Percentiles rank a stretch among this genome's conserved stretches.
Conservation (phyloP, 1,140 invertebrate species). For the Pristionchus pacificus region DNA sequence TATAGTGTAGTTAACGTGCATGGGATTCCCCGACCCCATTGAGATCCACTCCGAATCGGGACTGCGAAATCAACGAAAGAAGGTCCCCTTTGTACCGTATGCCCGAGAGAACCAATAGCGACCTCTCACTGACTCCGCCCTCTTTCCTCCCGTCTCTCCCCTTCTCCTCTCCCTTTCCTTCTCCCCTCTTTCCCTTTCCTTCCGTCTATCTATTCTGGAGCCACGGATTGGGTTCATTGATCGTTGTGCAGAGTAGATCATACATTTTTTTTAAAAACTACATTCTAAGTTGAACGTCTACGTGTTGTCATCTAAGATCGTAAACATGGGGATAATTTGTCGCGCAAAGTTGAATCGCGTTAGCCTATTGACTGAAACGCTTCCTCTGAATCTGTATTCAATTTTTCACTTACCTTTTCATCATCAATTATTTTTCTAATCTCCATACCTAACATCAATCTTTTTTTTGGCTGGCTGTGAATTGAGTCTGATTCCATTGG, state of each 20-base stretch:
- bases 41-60: too few species aligned
- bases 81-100: too few species aligned
- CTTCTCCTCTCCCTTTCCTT: background rate
- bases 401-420: too few species aligned
- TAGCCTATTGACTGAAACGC: conserved; percentile 1
- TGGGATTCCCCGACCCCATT: too few species aligned
- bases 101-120: background rate
- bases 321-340: conserved; percentile 8
- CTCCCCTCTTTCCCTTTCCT: conserved; percentile 3
- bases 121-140: background rate
- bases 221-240: too few species aligned
- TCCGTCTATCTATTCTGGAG: conserved; percentile 2
- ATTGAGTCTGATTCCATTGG: too few species aligned
- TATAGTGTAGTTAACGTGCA: too few species aligned
- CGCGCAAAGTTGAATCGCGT: conserved; percentile 3
- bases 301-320: background rate
- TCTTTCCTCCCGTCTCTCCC: background rate
- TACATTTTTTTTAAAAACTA: background rate
- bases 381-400: background rate
- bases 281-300: background rate
- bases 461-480: too few species aligned
- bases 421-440: too few species aligned
- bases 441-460: too few species aligned
- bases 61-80: too few species aligned
- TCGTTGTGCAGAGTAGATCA: too few species aligned